Evolutionary conservation across 2,888 invertebrate genomes (phyloP), one percentile per base, ranked within the genome.

Genomic region (Coenonympha glycerion): DNA sequence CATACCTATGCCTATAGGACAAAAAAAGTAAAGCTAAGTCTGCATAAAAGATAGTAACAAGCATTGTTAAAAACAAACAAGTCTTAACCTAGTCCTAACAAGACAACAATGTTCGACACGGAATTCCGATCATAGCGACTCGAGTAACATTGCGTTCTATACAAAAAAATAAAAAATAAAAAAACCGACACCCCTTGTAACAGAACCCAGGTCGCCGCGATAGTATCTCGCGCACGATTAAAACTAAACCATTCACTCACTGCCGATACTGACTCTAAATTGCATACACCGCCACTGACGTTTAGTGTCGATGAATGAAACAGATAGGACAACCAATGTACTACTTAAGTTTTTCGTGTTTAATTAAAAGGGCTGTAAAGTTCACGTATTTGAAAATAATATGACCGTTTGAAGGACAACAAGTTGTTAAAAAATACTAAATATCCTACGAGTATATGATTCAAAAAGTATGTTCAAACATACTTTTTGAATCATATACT

Each of bases 221-320:
- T 85, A 78, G 68, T 74, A 85, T 84, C 85, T 59, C 62, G 56
- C 64, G 68, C 79, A 79, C 82, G 79, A 79, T 79, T 81, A 75
- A 74, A 76, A 79, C 76, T 84, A 82, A 83, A 84, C 30, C 11
- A 6, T 11, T 19, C 36, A 75, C 79, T 74, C 76, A 75, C 63
- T 65, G 67, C 65, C 76, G 75, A 62, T 65, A 66, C 65, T 69
- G 72, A 61, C 71, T 73, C 72, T 75, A 75, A 73, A 78, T 73
- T 70, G 73, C 69, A 59, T 31, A 33, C 55, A 36, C n/a, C n/a
- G n/a, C n/a, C n/a, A n/a, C n/a, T n/a, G n/a, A n/a, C n/a, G n/a
- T 24, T 9, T 8, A 9, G 9, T 9, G 22, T 33, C 33, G 3
- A 15, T 6, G 4, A 11, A 19, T 19, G 36, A 3, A 5, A 24